Conservation (phyloP, 2,888 invertebrate species). For the Octonoba sinensis region DNA sequence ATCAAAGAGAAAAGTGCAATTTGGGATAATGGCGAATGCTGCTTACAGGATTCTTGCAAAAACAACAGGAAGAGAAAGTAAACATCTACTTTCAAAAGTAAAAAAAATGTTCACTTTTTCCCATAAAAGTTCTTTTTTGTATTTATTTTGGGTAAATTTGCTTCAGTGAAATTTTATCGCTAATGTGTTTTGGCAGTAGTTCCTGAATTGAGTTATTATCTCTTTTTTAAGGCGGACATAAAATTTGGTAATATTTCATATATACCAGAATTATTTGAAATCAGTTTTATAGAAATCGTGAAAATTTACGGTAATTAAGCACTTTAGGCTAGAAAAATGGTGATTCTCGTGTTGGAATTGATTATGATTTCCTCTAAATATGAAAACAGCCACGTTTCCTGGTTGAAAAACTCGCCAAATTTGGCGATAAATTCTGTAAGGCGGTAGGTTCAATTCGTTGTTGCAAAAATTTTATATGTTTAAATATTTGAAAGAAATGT, state of each 20-base stretch:
- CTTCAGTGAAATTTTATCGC: too few relatives aligned
- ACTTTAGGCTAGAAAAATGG: too few relatives aligned
- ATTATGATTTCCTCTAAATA: too few relatives aligned
- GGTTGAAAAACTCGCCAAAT: slow-evolving; percentile 16
- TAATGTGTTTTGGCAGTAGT: slow-evolving; percentile 3
- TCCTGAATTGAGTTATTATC: slow-evolving; percentile 42
- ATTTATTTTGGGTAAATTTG: background rate
- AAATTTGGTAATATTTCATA: slow-evolving; percentile 2
- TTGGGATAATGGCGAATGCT: slow-evolving; percentile 27
- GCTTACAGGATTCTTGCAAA: slow-evolving; percentile 25
- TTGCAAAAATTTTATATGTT: too few relatives aligned
- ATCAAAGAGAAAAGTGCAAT: background rate
- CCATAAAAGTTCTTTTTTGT: background rate
- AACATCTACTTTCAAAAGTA: slow-evolving; percentile 4
- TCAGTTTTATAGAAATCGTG: too few relatives aligned
- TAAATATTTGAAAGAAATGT: too few relatives aligned
- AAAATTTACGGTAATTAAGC: too few relatives aligned
- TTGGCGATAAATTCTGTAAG: slow-evolving; percentile 21
- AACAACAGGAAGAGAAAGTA: slow-evolving; percentile 1
- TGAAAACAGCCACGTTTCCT: too few relatives aligned
- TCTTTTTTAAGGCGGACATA: slow-evolving; percentile 9
- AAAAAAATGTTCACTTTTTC: background rate
- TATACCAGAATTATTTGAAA: background rate
- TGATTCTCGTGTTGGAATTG: too few relatives aligned
- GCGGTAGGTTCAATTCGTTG: background rate